Evolutionary conservation across 2,797 vertebrate species (phyloP).

Genomic region (Rhinatrema bivittatum): DNA sequence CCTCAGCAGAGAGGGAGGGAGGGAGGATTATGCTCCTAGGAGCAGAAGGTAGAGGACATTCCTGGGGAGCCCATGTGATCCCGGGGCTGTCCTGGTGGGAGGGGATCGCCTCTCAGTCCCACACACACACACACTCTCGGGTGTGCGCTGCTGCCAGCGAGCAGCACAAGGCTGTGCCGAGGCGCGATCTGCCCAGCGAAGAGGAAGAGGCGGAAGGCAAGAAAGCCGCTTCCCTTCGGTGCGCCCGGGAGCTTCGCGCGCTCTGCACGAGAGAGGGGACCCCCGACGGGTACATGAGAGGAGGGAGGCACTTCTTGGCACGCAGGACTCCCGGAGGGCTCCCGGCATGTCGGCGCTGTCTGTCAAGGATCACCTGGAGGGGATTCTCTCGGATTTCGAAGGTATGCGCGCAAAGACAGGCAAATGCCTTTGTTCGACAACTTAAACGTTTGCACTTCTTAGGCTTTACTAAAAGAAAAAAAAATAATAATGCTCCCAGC

Average conservation of each 20-base stretch:
- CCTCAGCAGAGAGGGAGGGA: not conserved
- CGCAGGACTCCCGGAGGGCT: no score
- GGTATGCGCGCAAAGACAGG: constrained; percentile 42
- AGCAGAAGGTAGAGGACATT: not conserved
- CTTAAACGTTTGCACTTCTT: not conserved
- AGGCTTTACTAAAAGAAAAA: no score
- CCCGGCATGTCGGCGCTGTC: constrained; percentile 78
- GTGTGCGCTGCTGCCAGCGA: no score
- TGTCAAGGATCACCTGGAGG: constrained; percentile 77
- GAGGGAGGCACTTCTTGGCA: no score
- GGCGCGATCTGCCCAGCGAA: no score
- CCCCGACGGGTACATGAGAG: not conserved
- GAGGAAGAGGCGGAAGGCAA: no score
- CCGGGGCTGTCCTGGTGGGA: not conserved
- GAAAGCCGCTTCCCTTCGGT: not conserved
- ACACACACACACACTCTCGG: no score
- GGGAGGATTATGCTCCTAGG: not conserved
- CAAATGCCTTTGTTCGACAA: not conserved
- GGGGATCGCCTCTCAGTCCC: not conserved
- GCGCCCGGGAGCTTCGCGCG: not conserved
- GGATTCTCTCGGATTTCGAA: constrained; percentile 83
- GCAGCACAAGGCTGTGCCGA: no score
- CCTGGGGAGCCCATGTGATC: constrained; percentile 7
- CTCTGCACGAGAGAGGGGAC: not conserved
- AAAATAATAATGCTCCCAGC: no score